A percentile compares a stretch with the other conserved stretches of the same genome.
Evolutionary conservation across 1,140 invertebrate species (phyloP).

Genomic region (Nixonia krombeini): DNA sequence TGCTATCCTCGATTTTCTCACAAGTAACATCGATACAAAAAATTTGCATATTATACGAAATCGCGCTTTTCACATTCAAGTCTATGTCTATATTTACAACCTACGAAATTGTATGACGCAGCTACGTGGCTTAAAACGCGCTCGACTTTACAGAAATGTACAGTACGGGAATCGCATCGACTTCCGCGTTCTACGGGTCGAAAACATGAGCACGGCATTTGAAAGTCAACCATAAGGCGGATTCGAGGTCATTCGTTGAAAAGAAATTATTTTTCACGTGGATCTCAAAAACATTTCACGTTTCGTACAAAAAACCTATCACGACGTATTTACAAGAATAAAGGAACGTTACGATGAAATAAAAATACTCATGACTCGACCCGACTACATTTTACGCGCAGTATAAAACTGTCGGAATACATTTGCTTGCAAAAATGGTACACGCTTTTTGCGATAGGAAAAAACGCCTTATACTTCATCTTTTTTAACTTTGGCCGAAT

Average conservation of each 20-base stretch:
- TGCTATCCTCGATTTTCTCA: too few species aligned
- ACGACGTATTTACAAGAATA: slow-evolving; percentile 47
- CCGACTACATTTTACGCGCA: slow-evolving; percentile 52
- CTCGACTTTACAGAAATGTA: slow-evolving; percentile 66
- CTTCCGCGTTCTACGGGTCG: slow-evolving; percentile 39
- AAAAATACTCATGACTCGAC: slow-evolving; percentile 44
- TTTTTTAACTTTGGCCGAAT: slow-evolving; percentile 51
- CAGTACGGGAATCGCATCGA: slow-evolving; percentile 53
- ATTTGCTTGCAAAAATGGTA: slow-evolving; percentile 57
- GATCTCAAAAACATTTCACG: slow-evolving; percentile 38
- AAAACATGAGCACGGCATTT: slow-evolving; percentile 27
- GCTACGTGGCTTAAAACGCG: slow-evolving; percentile 55
- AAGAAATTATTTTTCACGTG: slow-evolving; percentile 30
- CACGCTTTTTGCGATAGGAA: slow-evolving; percentile 41
- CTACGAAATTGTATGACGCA: slow-evolving; percentile 65
- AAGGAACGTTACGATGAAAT: slow-evolving; percentile 43
- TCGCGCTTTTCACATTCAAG: slow-evolving; percentile 26
- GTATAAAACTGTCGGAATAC: slow-evolving; percentile 57
- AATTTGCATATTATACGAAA: slow-evolving; percentile 30
- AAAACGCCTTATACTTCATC: slow-evolving; percentile 24
- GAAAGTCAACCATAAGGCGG: slow-evolving; percentile 31
- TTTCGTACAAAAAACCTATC: slow-evolving; percentile 44
- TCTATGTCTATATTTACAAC: slow-evolving; percentile 59
- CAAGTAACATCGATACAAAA: slow-evolving; percentile 11
- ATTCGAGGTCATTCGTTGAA: slow-evolving; percentile 32